Evolutionary conservation across 2,888 invertebrate genomes (phyloP).

Genomic region (Sphecodes monilicornis): DNA sequence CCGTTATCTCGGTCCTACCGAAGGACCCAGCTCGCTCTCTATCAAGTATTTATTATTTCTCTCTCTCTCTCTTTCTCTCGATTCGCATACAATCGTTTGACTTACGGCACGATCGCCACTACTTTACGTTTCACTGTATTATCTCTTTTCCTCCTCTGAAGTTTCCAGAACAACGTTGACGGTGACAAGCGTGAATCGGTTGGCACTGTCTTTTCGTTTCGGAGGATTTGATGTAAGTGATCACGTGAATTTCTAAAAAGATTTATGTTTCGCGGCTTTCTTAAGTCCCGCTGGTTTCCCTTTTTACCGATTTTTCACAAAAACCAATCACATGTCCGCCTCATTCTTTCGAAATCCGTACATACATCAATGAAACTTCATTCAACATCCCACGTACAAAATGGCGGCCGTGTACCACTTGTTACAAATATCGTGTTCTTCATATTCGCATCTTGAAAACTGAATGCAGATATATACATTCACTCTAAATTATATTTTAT

Average conservation of each 20-base stretch:
- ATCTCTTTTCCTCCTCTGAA: constrained; percentile 40
- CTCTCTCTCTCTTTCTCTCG: constrained; percentile 15
- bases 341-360: constrained; percentile 59
- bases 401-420: constrained; percentile 59
- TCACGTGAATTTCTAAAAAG: constrained; percentile 52
- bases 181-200: constrained; percentile 51
- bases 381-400: constrained; percentile 60
- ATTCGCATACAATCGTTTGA: constrained; percentile 30
- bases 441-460: background rate
- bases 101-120: constrained; percentile 50
- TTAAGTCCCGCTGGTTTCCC: constrained; percentile 34
- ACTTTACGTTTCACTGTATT: constrained; percentile 43
- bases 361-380: constrained; percentile 62
- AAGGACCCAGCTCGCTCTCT: constrained; percentile 35
- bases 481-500: background rate
- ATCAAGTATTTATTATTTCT: constrained; percentile 45
- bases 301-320: constrained; percentile 49
- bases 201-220: constrained; percentile 52
- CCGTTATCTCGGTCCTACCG: constrained; percentile 52
- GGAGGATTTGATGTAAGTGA: constrained; percentile 45
- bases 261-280: constrained; percentile 43
- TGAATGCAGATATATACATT: background rate
- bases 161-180: constrained; percentile 49
- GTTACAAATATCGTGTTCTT: constrained; percentile 44
- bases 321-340: constrained; percentile 57